phyloP scores from a whole-genome alignment of 2,888 invertebrate genomes.

The Melieria crassipennis region DNA sequence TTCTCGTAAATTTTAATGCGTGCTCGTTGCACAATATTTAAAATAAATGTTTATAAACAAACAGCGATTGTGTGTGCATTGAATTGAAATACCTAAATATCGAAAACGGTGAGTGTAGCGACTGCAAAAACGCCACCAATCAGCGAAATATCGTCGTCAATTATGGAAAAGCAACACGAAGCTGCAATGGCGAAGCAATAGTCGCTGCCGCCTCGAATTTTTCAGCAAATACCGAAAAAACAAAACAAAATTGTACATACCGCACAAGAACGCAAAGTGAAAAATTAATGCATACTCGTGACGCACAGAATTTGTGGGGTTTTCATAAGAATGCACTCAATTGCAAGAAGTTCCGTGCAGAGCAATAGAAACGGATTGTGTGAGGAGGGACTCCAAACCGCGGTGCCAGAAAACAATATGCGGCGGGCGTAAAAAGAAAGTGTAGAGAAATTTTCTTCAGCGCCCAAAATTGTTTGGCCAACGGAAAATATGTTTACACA shows the following conservation, averaged over 20 bases:
- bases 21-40: slow-evolving; percentile 40
- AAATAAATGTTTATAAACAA: slow-evolving; percentile 48
- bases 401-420: neutral
- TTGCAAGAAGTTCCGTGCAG: no score
- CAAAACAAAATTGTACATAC: neutral
- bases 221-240: slow-evolving; percentile 5
- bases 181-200: slow-evolving; percentile 36
- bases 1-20: slow-evolving; percentile 48
- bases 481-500: slow-evolving; percentile 7
- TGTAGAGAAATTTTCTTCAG: slow-evolving; percentile 61
- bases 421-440: slow-evolving; percentile 54
- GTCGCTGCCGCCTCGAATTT: neutral
- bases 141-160: slow-evolving; percentile 13
- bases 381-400: slow-evolving; percentile 5
- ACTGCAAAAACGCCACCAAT: slow-evolving; percentile 22
- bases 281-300: neutral
- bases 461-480: slow-evolving; percentile 16
- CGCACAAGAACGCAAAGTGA: neutral
- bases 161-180: slow-evolving; percentile 42
- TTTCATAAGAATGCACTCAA: no score
- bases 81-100: slow-evolving; percentile 48
- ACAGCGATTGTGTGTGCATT: slow-evolving; percentile 47
- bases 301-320: no score
- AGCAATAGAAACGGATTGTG: neutral
- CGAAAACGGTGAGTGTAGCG: slow-evolving; percentile 49